Evolutionary conservation across 2,888 invertebrate species (phyloP), one percentile per base, ranked within the genome.

Genomic region (Schizotus pectinicornis): DNA sequence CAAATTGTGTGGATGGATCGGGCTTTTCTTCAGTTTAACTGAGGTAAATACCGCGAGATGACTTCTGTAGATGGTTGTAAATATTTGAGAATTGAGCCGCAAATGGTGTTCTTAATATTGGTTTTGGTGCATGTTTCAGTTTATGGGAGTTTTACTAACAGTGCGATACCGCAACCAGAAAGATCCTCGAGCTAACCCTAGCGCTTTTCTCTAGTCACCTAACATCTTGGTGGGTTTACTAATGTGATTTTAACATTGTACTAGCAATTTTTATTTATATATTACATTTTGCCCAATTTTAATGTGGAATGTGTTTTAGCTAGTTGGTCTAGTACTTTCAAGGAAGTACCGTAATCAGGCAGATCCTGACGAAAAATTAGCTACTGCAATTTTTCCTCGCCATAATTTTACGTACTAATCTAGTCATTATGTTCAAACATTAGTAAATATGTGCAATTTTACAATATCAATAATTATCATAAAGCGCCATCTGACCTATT

Each of bases 121-220:
- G 45, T 43, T 62, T 67, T 68, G 62, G 69, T 73, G 74, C 74
- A 73, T 77, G 74, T 74, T 88, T 67, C 92, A 98, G 96, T 95
- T 98, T 85, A 86, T 96, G 83, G 97, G 97, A 83, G 94, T 95
- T 67, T 92, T 93, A 92, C 86, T 98, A 87, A 95, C 97, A 74
- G 91, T 96, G 80, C 90, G 96, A 76, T 98, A 94, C 87, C 91
- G 98, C 83, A 98, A 98, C 85, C 95, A 95, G 86, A 96, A 96
- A 90, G 95, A 97, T 85, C 97, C 96, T 75, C 87, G 94, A 73
- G 95, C 94, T 84, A 94, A 95, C 85, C 94, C 96, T 77, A 94
- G 94, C 85, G 96, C 95, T 84, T 97, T 96, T 85, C 91, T 97
- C 81, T 96, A 94, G 91, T 87, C 84, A 64, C 65, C 62, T 68